These are phyloP conservation scores for Leucozona laternaria DNA, from an alignment of 2,888 invertebrate genomes.

Conservation along the genomic window DNA sequence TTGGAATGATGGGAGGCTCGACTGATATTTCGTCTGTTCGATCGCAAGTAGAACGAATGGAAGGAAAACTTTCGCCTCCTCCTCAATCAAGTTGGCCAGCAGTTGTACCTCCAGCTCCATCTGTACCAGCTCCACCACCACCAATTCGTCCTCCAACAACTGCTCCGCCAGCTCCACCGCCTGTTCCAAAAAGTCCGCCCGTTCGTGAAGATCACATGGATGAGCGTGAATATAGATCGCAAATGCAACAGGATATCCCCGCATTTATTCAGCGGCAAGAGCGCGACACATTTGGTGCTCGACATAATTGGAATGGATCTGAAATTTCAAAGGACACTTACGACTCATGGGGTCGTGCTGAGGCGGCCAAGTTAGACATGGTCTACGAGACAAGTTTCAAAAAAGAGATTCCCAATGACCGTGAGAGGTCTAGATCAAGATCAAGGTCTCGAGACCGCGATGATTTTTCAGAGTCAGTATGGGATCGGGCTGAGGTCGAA, in stretches of 20 bases:
- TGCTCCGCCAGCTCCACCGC: constrained; percentile 86
- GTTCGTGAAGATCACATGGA: constrained; percentile 75
- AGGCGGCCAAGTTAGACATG: constrained; percentile 83
- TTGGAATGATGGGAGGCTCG: constrained; percentile 77
- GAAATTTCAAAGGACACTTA: constrained; percentile 80
- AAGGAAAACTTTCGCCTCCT: constrained; percentile 84
- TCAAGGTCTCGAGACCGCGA: constrained; percentile 83
- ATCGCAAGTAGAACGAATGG: constrained; percentile 87
- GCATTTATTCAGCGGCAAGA: constrained; percentile 89
- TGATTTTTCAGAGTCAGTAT: constrained; percentile 83
- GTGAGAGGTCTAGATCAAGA: constrained; percentile 83
- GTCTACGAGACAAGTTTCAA: constrained; percentile 82
- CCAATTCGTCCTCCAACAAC: constrained; percentile 85
- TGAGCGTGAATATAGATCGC: constrained; percentile 81
- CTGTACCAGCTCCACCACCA: constrained; percentile 86
- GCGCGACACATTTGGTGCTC: constrained; percentile 89
- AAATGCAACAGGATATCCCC: constrained; percentile 82
- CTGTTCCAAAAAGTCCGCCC: constrained; percentile 88
- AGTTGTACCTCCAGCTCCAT: constrained; percentile 87
- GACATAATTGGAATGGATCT: constrained; percentile 86
- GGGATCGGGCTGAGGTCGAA: constrained; percentile 84
- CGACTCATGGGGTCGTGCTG: constrained; percentile 84
- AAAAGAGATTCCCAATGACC: constrained; percentile 81
- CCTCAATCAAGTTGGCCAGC: constrained; percentile 87
- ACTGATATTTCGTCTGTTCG: constrained; percentile 83